Evolutionary conservation across 2,113 vertebrate genomes (phyloP), one percentile per base, ranked within the genome.

Genomic region (Centropristis striata): DNA sequence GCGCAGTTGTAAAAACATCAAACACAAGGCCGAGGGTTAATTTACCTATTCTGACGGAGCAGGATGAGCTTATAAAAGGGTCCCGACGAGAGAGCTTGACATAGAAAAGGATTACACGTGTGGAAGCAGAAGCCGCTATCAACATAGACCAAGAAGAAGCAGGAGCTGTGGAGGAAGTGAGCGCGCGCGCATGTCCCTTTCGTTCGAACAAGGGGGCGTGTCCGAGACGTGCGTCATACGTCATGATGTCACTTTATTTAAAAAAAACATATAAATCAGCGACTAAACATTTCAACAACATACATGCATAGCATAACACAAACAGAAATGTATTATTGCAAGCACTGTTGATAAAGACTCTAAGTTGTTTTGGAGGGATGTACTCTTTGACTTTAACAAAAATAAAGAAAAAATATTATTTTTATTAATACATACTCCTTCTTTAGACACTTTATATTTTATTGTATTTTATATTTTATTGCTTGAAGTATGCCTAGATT

Each of bases 71-170:
- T 75, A 50, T 39, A 44, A 69, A 32, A 27, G 28, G 42, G 49
- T 55, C 36, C 57, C 36, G 50, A 14, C 27, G 23, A 61, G 50
- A 69, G 46, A 66, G 86, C 87, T 92, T 90, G 77, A 87, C 89
- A 88, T 88, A 88, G 69, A 82, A 92, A 84, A 32, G 69, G 44
- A 61, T 32, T 92, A 65, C 95, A 95, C 95, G 95, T 95, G 95
- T 92, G 75, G 79, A 78, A 54, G 70, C 55, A 84, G 78, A 71
- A 86, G 88, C 89, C 92, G 47, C 47, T 50, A 92, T 87, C 92
- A 93, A 92, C 90, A 90, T 83, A 87, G 75, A 79, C 70, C 20
- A 68, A 78, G 32, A 28, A 76, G 79, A 75, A 81, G 18, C 85
- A 84, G 53, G 32, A 90, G 81, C 81, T 23, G 83, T 57, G 85